phyloP scores from a whole-genome alignment of 64 coral and sea anemone species.

The Dendrophyllia cribrosa region DNA sequence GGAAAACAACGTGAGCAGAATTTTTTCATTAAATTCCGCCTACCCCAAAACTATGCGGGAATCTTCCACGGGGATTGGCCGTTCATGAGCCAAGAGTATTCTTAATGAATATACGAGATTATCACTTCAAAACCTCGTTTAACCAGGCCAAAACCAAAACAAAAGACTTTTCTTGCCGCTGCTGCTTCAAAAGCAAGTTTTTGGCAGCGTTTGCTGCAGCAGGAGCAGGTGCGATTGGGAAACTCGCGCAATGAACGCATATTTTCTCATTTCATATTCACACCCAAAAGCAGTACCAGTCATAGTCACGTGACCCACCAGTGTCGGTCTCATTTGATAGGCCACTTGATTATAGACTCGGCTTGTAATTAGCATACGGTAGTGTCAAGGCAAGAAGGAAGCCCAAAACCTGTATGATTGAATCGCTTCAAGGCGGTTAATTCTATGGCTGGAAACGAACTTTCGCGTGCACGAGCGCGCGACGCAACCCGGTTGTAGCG shows the following conservation, averaged over 20 bases:
- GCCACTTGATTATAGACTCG: constrained; percentile 90
- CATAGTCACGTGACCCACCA: constrained; percentile 75
- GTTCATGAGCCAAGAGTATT: neutral
- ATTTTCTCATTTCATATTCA: constrained; percentile 45
- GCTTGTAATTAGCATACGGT: constrained; percentile 96
- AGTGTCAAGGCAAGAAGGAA: constrained; percentile 94
- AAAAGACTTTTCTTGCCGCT: neutral
- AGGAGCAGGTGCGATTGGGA: constrained; percentile 1
- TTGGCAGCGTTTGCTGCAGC: neutral
- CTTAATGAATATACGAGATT: neutral
- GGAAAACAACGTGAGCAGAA: neutral
- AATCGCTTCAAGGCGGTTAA: constrained; percentile 65
- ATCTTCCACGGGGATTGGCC: neutral
- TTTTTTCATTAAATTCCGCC: neutral
- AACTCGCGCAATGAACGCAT: neutral
- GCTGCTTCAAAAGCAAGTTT: neutral
- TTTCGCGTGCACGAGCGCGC: constrained; percentile 22
- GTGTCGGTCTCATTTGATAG: constrained; percentile 86
- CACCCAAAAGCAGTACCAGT: constrained; percentile 74
- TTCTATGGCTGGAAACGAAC: constrained; percentile 86
- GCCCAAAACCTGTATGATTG: constrained; percentile 86
- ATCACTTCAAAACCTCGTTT: neutral
- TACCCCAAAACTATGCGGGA: neutral
- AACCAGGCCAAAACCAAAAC: neutral
- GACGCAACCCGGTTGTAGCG: neutral